Conservation (phyloP, 92 coral and sea anemone genomes). For the Pocillopora grandis region DNA sequence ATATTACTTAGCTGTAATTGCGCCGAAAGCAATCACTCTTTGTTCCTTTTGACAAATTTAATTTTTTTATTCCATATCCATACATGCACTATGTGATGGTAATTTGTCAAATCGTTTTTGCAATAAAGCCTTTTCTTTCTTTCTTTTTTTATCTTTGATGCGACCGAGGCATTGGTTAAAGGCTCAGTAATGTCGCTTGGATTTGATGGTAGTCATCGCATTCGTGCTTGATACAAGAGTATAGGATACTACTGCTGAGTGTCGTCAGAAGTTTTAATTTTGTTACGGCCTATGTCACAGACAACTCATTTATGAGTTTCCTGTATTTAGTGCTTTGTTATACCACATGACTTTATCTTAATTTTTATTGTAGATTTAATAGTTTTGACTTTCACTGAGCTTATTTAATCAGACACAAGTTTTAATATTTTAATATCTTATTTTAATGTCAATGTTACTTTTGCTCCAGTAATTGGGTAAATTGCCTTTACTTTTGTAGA, state of each 20-base stretch:
- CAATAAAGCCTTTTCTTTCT: too few species aligned
- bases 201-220: not conserved
- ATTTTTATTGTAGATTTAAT: not conserved
- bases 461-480: not conserved
- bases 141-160: not conserved
- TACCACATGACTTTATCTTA: not conserved
- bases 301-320: not conserved
- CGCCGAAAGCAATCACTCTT: too few species aligned
- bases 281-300: not conserved
- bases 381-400: not conserved
- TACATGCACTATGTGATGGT: too few species aligned
- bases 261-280: not conserved
- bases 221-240: not conserved
- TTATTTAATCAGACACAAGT: not conserved
- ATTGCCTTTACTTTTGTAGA: not conserved
- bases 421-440: not conserved
- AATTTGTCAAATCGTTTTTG: too few species aligned
- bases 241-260: not conserved
- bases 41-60: too few species aligned
- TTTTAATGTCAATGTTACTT: not conserved
- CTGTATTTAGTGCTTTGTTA: not conserved
- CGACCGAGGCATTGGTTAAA: not conserved
- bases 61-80: too few species aligned
- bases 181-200: not conserved
- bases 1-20: too few species aligned